Base-by-base conservation (phyloP, 1,140 invertebrate genomes). In the Trichonephila inaurata region DNA sequence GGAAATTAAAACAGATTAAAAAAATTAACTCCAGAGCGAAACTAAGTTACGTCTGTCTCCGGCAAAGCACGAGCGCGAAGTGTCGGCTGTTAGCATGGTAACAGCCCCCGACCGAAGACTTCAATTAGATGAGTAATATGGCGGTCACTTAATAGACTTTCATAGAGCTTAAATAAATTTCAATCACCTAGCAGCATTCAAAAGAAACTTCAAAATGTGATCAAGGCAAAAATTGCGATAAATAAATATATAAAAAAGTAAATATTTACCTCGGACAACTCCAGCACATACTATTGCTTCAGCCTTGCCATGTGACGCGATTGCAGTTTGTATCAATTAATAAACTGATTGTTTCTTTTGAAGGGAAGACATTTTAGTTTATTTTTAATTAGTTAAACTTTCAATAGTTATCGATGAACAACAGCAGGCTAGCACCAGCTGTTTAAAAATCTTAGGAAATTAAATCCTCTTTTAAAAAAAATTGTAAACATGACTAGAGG, bases 241-340 rank as follows among this genome's bases (percentile, higher is more conserved):
- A 77, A 18, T 33, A 77, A 33, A 19, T 7, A 33, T 77, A 58
- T n/a, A 58, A 83, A 83, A 58, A 21, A 64, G 86, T 62, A 66
- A 66, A 88, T 69, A 51, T 12, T 85, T 85, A 85, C 81, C 81
- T 61, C 28, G 8, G 1, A 40, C 21, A n/a, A 58, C 33, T 82
- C 18, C 21, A 16, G 33, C 51, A 28, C 89, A 91, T 91, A 14
- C n/a, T 91, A 51, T 51, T 51, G 51, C 51, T 60, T 91, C 58
- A 82, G 24, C 89, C 44, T 44, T 62, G 89, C 89, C 89, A 82
- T 81, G 72, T 62, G 89, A 91, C 24, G 72, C n/a, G n/a, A n/a
- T 5, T 61, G 28, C 16, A 72, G n/a, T 5, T 81, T 16, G 66
- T 33, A 82, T 62, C 89, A 82, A 24, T 85, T 14, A 77, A 77